These are phyloP conservation scores for Holacanthella duospinosa DNA, from an alignment of 2,888 invertebrate species.

Conservation along the genomic window DNA sequence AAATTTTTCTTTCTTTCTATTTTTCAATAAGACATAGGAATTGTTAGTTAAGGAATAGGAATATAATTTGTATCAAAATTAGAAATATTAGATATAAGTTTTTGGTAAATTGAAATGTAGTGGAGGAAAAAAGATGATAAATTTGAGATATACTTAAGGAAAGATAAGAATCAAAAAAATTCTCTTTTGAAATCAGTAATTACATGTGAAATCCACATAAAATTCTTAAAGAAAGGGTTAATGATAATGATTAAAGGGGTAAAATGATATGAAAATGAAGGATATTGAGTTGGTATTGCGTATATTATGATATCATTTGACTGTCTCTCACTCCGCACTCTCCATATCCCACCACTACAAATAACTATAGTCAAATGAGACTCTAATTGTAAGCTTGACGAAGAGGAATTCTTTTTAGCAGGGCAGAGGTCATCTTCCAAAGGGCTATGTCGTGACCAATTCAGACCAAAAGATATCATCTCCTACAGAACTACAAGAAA, in stretches of 20 bases:
- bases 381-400: constrained; percentile 2
- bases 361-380: background rate
- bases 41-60: no score
- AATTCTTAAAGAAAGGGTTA: background rate
- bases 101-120: no score
- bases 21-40: no score
- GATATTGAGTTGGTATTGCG: no score
- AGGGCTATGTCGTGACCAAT: constrained; percentile 22
- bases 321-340: background rate
- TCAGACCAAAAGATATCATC: constrained; percentile 6
- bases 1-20: no score
- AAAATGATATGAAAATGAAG: background rate
- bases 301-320: background rate
- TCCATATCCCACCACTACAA: background rate
- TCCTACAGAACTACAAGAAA: no score
- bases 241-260: background rate
- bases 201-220: background rate
- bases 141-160: background rate
- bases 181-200: background rate
- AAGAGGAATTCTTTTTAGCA: constrained; percentile 15
- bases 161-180: background rate
- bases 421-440: constrained; percentile 22
- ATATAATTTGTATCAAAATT: no score
- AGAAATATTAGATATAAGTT: no score
- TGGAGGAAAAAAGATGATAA: no score